Evolutionary conservation across 2,888 invertebrate genomes (phyloP).

Genomic region (Diarsia brunnea): DNA sequence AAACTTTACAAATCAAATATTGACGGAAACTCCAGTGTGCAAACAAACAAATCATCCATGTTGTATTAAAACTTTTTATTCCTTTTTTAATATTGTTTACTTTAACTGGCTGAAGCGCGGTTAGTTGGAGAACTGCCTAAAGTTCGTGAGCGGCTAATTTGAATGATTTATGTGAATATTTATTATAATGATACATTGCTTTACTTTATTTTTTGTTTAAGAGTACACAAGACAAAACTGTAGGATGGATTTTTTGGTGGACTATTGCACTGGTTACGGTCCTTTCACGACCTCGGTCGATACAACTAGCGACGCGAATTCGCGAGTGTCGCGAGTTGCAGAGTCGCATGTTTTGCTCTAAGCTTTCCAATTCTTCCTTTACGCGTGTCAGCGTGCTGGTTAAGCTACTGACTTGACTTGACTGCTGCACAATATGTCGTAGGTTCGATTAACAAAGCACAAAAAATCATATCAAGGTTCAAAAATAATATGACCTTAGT

Average conservation of each 20-base stretch:
- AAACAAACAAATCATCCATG: constrained; percentile 23
- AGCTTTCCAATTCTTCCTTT: background rate
- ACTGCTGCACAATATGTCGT: too few species aligned
- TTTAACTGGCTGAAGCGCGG: constrained; percentile 19
- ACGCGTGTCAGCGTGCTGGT: background rate
- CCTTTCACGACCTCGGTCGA: background rate
- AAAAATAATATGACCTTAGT: too few species aligned
- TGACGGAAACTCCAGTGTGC: constrained; percentile 2
- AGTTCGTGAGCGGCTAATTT: constrained; percentile 44
- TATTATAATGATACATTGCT: constrained; percentile 13
- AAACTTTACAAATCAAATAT: constrained; percentile 48
- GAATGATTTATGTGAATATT: constrained; percentile 61
- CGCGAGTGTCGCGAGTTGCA: background rate
- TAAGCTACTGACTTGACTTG: too few species aligned
- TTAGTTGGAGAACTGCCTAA: constrained; percentile 30
- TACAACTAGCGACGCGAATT: background rate
- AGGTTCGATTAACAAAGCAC: background rate
- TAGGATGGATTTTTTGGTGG: background rate
- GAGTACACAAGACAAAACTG: background rate
- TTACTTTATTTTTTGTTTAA: constrained; percentile 17
- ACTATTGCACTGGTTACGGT: background rate
- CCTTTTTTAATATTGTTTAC: constrained; percentile 40
- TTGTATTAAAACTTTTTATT: constrained; percentile 33
- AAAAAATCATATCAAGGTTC: background rate
- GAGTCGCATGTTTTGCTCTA: background rate